Conservation (phyloP, 2,113 vertebrate species). For the Cairina moschata region DNA sequence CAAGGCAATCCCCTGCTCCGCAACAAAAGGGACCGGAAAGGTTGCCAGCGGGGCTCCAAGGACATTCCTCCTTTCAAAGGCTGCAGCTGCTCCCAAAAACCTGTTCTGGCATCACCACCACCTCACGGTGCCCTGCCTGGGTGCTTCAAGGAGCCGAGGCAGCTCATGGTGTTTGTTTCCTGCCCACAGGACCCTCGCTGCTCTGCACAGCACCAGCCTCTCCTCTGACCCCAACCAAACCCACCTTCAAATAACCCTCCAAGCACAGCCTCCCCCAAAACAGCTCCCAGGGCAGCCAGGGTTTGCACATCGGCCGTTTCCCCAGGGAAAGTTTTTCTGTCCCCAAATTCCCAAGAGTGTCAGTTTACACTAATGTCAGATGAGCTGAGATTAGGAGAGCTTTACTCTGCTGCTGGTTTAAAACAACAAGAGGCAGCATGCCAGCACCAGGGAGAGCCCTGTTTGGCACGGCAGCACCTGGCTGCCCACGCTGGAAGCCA, state of each 20-base stretch:
- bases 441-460: not conserved
- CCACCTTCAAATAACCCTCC: not conserved
- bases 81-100: constrained; percentile 17
- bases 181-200: not conserved
- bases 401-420: constrained; percentile 27
- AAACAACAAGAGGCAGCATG: constrained; percentile 28
- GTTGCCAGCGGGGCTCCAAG: not conserved
- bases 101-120: not conserved
- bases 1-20: constrained; percentile 27
- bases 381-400: constrained; percentile 41
- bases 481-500: not conserved
- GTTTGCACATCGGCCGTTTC: not conserved
- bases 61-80: constrained; percentile 28
- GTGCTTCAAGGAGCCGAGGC: not conserved
- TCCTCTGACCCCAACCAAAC: not conserved
- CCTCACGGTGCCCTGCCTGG: not conserved
- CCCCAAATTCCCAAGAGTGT: constrained; percentile 61
- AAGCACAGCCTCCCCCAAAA: not conserved
- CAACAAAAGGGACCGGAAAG: constrained; percentile 50
- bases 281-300: not conserved
- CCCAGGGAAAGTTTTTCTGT: constrained; percentile 48
- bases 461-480: not conserved
- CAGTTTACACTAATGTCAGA: constrained; percentile 57
- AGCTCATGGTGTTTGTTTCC: not conserved
- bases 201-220: not conserved